Percentiles rank a stretch among this genome's conserved stretches.
phyloP scores from a whole-genome alignment of 2,797 vertebrate genomes.

The Thaleichthys pacificus region DNA sequence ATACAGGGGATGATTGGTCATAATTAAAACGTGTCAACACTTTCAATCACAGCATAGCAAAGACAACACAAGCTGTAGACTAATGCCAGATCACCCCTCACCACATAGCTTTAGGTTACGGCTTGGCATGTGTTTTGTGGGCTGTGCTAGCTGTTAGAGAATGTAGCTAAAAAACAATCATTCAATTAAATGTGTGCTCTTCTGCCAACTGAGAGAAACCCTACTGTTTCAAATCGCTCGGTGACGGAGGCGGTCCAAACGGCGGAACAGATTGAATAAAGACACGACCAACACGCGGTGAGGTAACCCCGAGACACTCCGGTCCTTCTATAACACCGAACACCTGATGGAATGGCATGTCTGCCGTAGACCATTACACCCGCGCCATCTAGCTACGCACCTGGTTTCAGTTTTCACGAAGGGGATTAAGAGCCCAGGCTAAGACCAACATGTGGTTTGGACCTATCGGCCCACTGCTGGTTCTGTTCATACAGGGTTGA shows the following conservation, averaged over 20 bases:
- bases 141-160: neutral
- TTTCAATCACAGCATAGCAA: slow-evolving; percentile 17
- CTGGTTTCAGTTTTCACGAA: slow-evolving; percentile 48
- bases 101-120: slow-evolving; percentile 22
- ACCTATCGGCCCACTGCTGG: slow-evolving; percentile 31
- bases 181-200: slow-evolving; percentile 15
- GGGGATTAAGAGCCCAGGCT: slow-evolving; percentile 36
- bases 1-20: slow-evolving; percentile 21
- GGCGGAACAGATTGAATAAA: slow-evolving; percentile 8
- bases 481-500: slow-evolving; percentile 42
- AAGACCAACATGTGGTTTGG: slow-evolving; percentile 55
- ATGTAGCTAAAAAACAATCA: neutral
- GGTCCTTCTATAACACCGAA: slow-evolving; percentile 28
- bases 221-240: slow-evolving; percentile 11
- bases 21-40: slow-evolving; percentile 30
- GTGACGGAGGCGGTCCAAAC: neutral
- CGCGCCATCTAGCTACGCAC: slow-evolving; percentile 32
- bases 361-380: slow-evolving; percentile 32
- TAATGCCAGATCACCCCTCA: slow-evolving; percentile 14
- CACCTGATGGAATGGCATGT: slow-evolving; percentile 38
- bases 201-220: slow-evolving; percentile 13
- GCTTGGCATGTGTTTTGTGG: slow-evolving; percentile 12
- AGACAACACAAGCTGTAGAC: slow-evolving; percentile 18
- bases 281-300: slow-evolving; percentile 11
- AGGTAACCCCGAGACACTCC: slow-evolving; percentile 26